phyloP scores from a whole-genome alignment of 2,797 vertebrate species.

The Acestrorhynchus altus region DNA sequence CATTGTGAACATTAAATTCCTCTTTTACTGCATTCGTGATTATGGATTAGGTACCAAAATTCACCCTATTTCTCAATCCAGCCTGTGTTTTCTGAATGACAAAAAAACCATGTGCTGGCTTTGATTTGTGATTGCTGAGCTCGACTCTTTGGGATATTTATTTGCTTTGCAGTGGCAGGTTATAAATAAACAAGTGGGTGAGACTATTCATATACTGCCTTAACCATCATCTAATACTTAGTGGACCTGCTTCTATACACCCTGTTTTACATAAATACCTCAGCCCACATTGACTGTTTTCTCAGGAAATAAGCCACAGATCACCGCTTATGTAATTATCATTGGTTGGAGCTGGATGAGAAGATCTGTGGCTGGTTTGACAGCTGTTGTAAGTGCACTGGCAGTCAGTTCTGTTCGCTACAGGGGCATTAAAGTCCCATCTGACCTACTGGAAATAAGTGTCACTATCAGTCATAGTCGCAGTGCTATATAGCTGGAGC shows the following conservation, averaged over 20 bases:
- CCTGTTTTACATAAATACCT: slow-evolving; percentile 61
- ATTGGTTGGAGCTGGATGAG: slow-evolving; percentile 36
- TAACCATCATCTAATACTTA: slow-evolving; percentile 54
- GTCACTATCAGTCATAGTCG: neutral
- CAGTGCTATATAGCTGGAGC: neutral
- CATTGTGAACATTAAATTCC: no score
- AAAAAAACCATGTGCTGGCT: neutral
- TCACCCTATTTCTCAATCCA: neutral
- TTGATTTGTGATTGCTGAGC: slow-evolving; percentile 17
- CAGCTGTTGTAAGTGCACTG: slow-evolving; percentile 46
- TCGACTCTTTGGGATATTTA: slow-evolving; percentile 20
- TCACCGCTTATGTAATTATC: slow-evolving; percentile 47
- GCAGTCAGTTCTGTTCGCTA: slow-evolving; percentile 45
- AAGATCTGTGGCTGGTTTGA: slow-evolving; percentile 43
- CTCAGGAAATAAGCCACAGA: slow-evolving; percentile 49
- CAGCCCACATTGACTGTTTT: slow-evolving; percentile 56
- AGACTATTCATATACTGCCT: slow-evolving; percentile 44
- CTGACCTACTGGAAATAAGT: slow-evolving; percentile 30
- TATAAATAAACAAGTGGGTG: slow-evolving; percentile 58
- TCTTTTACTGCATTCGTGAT: neutral
- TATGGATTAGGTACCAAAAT: neutral
- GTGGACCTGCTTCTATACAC: slow-evolving; percentile 55
- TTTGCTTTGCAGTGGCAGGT: slow-evolving; percentile 17
- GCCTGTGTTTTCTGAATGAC: slow-evolving; percentile 26
- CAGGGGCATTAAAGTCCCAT: slow-evolving; percentile 4